Base-by-base conservation (phyloP, 2,113 vertebrate species). In the Brachyhypopomus occidentalis region DNA sequence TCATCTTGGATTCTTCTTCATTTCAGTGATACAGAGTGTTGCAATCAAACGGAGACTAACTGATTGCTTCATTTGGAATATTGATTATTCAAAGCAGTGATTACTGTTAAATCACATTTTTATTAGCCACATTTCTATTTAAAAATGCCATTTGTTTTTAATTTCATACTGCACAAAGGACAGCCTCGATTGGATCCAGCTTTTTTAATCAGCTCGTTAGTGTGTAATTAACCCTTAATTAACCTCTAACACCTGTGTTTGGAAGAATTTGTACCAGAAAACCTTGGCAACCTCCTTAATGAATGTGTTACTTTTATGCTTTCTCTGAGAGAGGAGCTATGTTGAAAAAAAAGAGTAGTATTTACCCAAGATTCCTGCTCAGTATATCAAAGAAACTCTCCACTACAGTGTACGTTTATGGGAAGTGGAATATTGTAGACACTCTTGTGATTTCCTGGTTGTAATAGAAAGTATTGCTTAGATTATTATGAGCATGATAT, bases 21-120 rank as follows among this genome's bases (percentile, higher is more conserved):
- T 75, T 75, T 45, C 66, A 81, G n/a, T 67, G 63, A 81, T 23
- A 25, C 20, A 70, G 34, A 67, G 36, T 7, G 5, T 58, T 56
- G n/a, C 59, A n/a, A 20, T 78, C 66, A 22, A 5, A 72, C 22
- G 7, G 3, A 27, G 23, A 30, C 41, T 9, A n/a, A 56, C 12
- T 77, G 64, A 60, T 71, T 17, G 60, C 27, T 48, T 71, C 1
- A 77, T 64, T 72, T 72, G 12, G 30, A 59, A 34, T 45, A 59
- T 38, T 64, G 22, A 27, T 69, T 25, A 38, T 59, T 71, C 23
- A 48, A 62, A 20, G 55, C 20, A 1, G 23, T 30, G 59, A 76
- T 30, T 41, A 64, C 30, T 36, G 27, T 38, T 9, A 67, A 45
- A 58, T 64, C 55, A 14, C 30, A 20, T 22, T 20, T 34, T 48